A percentile compares a stretch with the other conserved stretches of the same genome.
These are phyloP conservation scores for Ormyrus labotus DNA, from an alignment of 2,888 invertebrate species.

Conservation along the genomic window DNA sequence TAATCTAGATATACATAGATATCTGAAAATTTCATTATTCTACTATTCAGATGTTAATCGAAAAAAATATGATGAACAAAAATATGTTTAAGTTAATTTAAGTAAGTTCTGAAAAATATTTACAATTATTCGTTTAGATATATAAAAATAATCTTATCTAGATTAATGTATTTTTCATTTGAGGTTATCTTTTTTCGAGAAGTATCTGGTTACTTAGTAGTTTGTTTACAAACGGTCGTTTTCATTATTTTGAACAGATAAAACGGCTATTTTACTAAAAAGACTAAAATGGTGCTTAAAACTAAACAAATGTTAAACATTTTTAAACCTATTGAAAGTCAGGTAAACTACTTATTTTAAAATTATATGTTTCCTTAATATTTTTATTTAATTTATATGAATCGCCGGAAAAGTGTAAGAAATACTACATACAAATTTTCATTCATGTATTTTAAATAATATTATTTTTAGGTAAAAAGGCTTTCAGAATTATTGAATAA, in stretches of 20 bases:
- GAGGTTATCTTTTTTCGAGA: constrained; percentile 20
- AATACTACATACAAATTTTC: neutral
- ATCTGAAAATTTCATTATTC: too few species aligned
- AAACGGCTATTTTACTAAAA: constrained; percentile 9
- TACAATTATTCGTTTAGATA: neutral
- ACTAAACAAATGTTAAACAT: constrained; percentile 67
- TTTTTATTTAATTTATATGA: too few species aligned
- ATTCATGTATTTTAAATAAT: neutral
- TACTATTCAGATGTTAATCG: too few species aligned
- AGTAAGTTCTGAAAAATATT: too few species aligned
- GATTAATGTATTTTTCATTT: neutral
- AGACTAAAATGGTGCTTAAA: constrained; percentile 66
- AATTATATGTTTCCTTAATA: neutral
- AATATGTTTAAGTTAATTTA: too few species aligned
- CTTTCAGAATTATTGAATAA: constrained; percentile 60
- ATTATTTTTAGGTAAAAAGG: constrained; percentile 64
- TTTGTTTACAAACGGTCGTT: constrained; percentile 55
- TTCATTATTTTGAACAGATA: constrained; percentile 22
- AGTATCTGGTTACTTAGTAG: constrained; percentile 49
- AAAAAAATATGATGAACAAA: too few species aligned
- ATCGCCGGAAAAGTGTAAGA: too few species aligned
- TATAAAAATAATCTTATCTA: constrained; percentile 24
- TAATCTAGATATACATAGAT: too few species aligned
- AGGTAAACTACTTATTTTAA: constrained; percentile 61
- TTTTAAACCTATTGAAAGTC: constrained; percentile 65